Base-by-base conservation (phyloP, 2,888 invertebrate genomes). In the Patella caerulea region DNA sequence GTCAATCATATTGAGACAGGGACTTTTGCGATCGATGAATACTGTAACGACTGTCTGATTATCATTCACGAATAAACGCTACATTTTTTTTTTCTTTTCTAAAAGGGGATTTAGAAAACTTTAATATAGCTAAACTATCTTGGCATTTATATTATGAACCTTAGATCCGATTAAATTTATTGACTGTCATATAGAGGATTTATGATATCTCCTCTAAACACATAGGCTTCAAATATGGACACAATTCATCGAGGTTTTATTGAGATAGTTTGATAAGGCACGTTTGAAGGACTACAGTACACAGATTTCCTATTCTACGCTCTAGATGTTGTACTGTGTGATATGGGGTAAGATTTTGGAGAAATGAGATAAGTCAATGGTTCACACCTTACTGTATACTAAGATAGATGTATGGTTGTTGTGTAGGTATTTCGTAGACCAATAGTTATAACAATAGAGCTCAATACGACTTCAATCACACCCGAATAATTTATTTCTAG, bases 131-230 rank as follows among this genome's bases (percentile, higher is more conserved):
- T 45, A 4, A 45, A 45, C 45, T 45, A 45, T 45, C 45, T 45
- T 65, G 65, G 65, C 24, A 65, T 65, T 65, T 65, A 65, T 65
- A 65, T 65, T 65, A 65, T 65, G 19, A 65, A 65, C 19, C 65
- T 19, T 65, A 24, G 19, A 65, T 65, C 11, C 24, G 65, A 65
- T 65, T 65, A 65, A 65, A 65, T 65, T 65, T 65, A 65, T 65
- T 65, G 65, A 65, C 65, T 65, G 65, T 65, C 65, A 65, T 65
- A 65, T 24, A 11, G 9, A 65, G 65, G 65, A 65, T 65, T 65
- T 65, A 65, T 65, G 24, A 24, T 65, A 65, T 24, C 65, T 24
- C 65, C 24, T 65, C 24, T 65, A 65, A 19, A 65, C 65, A 65
- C 65, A 65, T 65, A 12, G 19, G 65, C 9, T 24, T 14, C 19